Evolutionary conservation across 2,888 invertebrate species (phyloP), one percentile per base, ranked within the genome.

Genomic region (Chrysolina oricalcia): DNA sequence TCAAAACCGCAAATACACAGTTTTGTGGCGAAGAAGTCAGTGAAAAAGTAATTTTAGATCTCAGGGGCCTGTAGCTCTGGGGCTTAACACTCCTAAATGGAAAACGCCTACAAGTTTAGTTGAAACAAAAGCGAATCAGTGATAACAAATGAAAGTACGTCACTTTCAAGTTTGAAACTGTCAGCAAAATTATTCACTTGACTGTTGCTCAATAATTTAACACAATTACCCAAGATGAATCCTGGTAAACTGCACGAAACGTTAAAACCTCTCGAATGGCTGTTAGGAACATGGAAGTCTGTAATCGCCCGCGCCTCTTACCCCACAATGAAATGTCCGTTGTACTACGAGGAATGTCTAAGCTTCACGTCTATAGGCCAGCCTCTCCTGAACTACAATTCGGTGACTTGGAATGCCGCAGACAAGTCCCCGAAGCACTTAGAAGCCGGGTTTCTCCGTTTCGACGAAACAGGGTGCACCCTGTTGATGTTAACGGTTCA

Each of bases 391-490:
- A 92, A 91, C 83, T 93, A 90, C 81, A 82, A 85, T 2, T 91
- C 92, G 0, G 87, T 86, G 72, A 91, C 92, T 0, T 90, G 88
- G 83, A 89, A 92, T 80, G 90, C 91, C 0, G 89, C 89, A 40
- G 91, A 89, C 43, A 89, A 90, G 40, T 89, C 86, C 2, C 91
- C 92, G 0, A 91, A 93, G 92, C 93, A 93, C 82, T 89, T 91
- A 69, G 93, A 93, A 84, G 86, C 90, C 50, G 93, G 93, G 0
- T 93, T 92, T 83, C 83, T 93, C 8, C 90, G 91, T 67, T 89
- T 92, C 63, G 90, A 75, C 21, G 75, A 91, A 59, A 74, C 75
- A 43, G 91, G 92, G 0, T 90, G 89, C 19, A 1, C n/a, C n/a
- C 48, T 48, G 11, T 19, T 23, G 13, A 48, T 72, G 13, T 17